Evolutionary conservation across 2,888 invertebrate species (phyloP), one percentile per base, ranked within the genome.

Genomic region (Ectemnius cavifrons): DNA sequence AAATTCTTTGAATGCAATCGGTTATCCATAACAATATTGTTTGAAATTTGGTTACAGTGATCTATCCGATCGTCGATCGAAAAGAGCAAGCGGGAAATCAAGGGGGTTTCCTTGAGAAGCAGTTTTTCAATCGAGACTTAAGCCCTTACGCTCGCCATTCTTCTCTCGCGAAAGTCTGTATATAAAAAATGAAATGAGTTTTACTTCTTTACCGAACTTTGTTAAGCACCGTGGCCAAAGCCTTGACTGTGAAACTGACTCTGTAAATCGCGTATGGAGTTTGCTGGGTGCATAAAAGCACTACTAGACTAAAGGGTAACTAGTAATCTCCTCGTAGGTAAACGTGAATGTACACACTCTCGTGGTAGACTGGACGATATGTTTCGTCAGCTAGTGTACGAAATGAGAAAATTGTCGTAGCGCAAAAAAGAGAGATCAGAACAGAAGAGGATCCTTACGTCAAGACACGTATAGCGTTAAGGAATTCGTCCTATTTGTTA

Each of bases 271-370:
- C 64, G 74, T 67, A 69, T 18, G 73, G 66, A 70, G 66, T 67
- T 67, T 65, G 18, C 76, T 45, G 63, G 68, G 78, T 70, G 83
- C 77, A 76, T 80, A 77, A 81, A 81, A 77, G 82, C 84, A 84
- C 84, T 84, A 82, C 67, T 85, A 85, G 84, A 77, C 77, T 84
- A 84, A 85, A 78, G 16, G 75, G 52, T 69, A 79, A 79, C 69
- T 76, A 79, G 79, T 61, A 75, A 46, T 73, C 75, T 71, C 56
- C 68, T 57, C 67, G 20, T 79, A 79, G 78, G 49, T 11, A 11
- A 37, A 6, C 11, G 11, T 37, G 37, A 73, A 71, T 66, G 73
- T 64, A 23, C 67, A 73, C 69, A 77, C 67, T 66, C 71, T 74
- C 71, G 66, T 57, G 78, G 66, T 77, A 77, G 77, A 63, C 77